A percentile compares a stretch with the other conserved stretches of the same genome.
phyloP scores from a whole-genome alignment of 2,113 vertebrate species.

The Myrmecophaga tridactyla region DNA sequence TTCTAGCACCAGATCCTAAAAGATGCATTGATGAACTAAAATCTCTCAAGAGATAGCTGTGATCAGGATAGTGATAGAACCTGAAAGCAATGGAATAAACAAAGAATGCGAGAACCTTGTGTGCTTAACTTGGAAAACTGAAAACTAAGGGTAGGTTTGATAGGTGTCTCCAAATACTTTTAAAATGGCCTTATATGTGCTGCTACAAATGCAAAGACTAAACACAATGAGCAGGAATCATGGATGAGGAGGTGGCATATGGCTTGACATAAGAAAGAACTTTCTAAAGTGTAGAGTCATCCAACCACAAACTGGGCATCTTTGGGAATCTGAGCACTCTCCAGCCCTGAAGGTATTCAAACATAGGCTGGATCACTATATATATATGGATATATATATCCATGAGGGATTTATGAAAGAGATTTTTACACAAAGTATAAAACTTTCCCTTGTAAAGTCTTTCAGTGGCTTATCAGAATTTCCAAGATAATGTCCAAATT shows the following conservation, averaged over 20 bases:
- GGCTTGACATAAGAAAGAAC: not conserved
- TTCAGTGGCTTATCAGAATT: not conserved
- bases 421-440: not conserved
- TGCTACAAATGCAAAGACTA: constrained; percentile 54
- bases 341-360: not conserved
- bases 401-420: not conserved
- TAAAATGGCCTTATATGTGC: constrained; percentile 46
- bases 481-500: not conserved
- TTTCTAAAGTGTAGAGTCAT: constrained; percentile 11
- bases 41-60: not conserved
- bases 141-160: constrained; percentile 28
- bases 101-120: not conserved
- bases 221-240: not conserved
- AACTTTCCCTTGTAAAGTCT: not conserved
- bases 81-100: constrained; percentile 9
- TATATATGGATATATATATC: not conserved
- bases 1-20: not conserved
- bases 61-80: not conserved
- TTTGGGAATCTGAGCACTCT: not conserved
- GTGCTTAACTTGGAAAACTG: not conserved
- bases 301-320: not conserved
- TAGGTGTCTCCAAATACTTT: constrained; percentile 45
- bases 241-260: not conserved
- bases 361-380: not conserved
- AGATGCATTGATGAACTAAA: not conserved